phyloP scores from a whole-genome alignment of 2,888 invertebrate genomes.

The Cyrtodaria siliqua region DNA sequence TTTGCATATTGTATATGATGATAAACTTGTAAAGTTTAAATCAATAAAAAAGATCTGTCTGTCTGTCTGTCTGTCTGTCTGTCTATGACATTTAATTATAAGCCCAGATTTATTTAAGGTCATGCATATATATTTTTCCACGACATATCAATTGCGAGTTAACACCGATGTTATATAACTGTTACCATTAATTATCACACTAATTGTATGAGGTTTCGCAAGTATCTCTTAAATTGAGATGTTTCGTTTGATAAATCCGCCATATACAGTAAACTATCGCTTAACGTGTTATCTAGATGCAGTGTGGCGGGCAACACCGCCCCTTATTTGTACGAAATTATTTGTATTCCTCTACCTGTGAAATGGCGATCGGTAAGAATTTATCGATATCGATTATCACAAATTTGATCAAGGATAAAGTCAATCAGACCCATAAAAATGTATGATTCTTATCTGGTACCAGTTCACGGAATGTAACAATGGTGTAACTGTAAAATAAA shows the following conservation, averaged over 20 bases:
- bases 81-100: no score
- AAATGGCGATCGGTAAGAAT: conserved; percentile 3
- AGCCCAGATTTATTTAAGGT: no score
- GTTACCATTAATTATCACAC: conserved; percentile 36
- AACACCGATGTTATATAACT: conserved; percentile 26
- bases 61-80: no score
- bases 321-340: conserved; percentile 29
- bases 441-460: conserved; percentile 32
- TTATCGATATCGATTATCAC: conserved; percentile 41
- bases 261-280: conserved; percentile 3
- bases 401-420: background rate
- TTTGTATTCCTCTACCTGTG: conserved; percentile 5
- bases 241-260: conserved; percentile 37
- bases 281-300: background rate
- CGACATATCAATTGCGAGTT: conserved; percentile 40
- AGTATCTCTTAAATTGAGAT: conserved; percentile 11
- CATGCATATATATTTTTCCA: conserved; percentile 10
- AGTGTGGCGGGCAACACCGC: conserved; percentile 10
- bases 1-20: no score
- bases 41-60: no score
- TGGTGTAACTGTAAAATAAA: conserved; percentile 22
- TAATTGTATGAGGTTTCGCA: conserved; percentile 32
- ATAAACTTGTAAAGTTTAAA: no score
- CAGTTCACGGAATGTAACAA: conserved; percentile 37
- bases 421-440: conserved; percentile 27